Base-by-base conservation (phyloP, 2,888 invertebrate species). In the Phaedon cochleariae region DNA sequence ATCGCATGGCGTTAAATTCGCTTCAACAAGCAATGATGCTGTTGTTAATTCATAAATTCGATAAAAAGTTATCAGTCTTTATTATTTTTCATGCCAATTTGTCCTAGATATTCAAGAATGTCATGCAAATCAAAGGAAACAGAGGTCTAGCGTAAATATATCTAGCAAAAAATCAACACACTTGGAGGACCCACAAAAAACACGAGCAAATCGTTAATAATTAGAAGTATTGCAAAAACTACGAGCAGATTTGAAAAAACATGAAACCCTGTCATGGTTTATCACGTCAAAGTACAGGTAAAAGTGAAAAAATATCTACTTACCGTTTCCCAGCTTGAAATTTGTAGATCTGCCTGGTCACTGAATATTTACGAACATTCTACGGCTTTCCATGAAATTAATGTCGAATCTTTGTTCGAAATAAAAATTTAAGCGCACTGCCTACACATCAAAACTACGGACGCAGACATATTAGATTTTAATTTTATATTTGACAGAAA, bases 381-480 rank as follows among this genome's bases (percentile, higher is more conserved):
- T 54, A 51, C 55, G 21, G 52, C 41, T 51, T 53, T 59, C 51
- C 21, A 51, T 26, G 52, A 57, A 57, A 48, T 41, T 64, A 48
- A 29, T 65, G 45, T 49, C 62, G 59, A 62, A 58, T 64, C 52
- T 62, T 59, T 55, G 46, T 49, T 37, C 45, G 59, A 52, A 59
- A 55, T 29, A 20, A 53, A 45, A 64, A 60, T 62, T 62, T 59
- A 64, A 66, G 59, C 55, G 64, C 48, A 53, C 66, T 64, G 54
- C 66, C 69, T 55, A 69, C 66, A 66, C 66, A 64, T 52, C 64
- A 59, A 64, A 65, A 62, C 57, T 64, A 66, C 59, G 62, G 49
- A 65, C 61, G 69, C 59, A 69, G 69, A 69, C 69, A 69, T 69
- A 62, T 66, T 68, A 65, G 45, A 51, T 61, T 59, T 57, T 64